Base-by-base conservation (phyloP, 1,140 invertebrate species). In the Samia ricini region DNA sequence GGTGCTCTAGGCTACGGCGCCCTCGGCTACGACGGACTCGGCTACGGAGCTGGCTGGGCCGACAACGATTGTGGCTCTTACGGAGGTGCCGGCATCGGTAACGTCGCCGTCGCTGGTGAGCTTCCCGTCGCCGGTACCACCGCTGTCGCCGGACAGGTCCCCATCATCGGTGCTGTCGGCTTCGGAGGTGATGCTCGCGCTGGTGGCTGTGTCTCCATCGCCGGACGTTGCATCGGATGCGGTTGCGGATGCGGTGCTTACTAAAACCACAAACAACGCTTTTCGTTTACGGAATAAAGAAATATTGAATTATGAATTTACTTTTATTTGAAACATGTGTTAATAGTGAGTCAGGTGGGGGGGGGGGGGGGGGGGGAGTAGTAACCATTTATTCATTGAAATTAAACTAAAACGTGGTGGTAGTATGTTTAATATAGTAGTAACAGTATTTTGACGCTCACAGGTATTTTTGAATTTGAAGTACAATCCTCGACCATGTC, bases 111-210 rank as follows among this genome's bases (percentile, higher is more conserved):
- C 12, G 60, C 42, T 26, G 66, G 65, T 57, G 67, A 69, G 19
- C 57, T 69, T 36, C 58, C 58, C 42, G 71, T 63, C 12, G 36
- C 19, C 8, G 71, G 71, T 58, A 61, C 49, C 42, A 63, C 71
- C 18, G 19, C 42, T 21, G 63, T 73, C 23, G 54, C 18, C 19
- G 67, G 71, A 15, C 62, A 64, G 19, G 64, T 73, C 18, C 71
- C 71, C 29, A 66, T 68, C 36, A 52, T 66, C 23, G 71, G 71
- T 24, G 64, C 63, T 15, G 71, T 73, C n/a, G 23, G 20, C 18
- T 70, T 70, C 59, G 57, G 55, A 15, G 71, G 70, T 8, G 19
- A n/a, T 4, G 55, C 66, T n/a, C 49, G 59, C 10, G 70, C 70
- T 10, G 55, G 29, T 18, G 70, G 71, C 22, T 8, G 54, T 48